A percentile compares a stretch with the other conserved stretches of the same genome.
Conservation (phyloP, 2,888 invertebrate genomes). For the Daptonema setosum region DNA sequence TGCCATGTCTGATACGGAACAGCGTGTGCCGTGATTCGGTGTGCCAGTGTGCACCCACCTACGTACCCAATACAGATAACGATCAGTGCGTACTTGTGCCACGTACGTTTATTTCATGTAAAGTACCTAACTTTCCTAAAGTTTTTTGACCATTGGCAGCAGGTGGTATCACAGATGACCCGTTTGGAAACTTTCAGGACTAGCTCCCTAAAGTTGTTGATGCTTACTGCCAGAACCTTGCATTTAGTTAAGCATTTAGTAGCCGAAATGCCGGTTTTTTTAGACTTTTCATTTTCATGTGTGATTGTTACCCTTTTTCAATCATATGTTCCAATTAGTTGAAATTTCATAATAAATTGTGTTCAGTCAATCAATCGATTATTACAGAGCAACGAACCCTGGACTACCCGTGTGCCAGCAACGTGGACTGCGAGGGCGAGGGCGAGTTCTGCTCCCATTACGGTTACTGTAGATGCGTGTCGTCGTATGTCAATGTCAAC, state of each 20-base stretch:
- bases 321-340: too few relatives aligned
- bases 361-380: too few relatives aligned
- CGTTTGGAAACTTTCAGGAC: too few relatives aligned
- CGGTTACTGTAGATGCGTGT: slow-evolving; percentile 18
- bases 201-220: too few relatives aligned
- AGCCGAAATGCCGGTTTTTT: too few relatives aligned
- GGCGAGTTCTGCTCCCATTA: slow-evolving; percentile 20
- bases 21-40: background rate
- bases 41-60: background rate
- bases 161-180: too few relatives aligned
- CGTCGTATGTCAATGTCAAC: slow-evolving; percentile 16
- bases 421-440: slow-evolving; percentile 17
- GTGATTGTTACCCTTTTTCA: background rate
- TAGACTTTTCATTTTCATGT: too few relatives aligned
- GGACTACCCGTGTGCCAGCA: slow-evolving; percentile 14
- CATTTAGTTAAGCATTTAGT: too few relatives aligned
- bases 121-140: too few relatives aligned
- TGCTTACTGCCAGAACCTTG: too few relatives aligned
- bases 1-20: background rate
- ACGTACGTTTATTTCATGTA: background rate
- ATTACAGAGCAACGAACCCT: slow-evolving; percentile 5
- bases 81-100: background rate
- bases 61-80: background rate
- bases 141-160: too few relatives aligned
- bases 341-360: too few relatives aligned